Evolutionary conservation across 2,113 vertebrate genomes (phyloP).

Genomic region (Rafetus swinhoei): DNA sequence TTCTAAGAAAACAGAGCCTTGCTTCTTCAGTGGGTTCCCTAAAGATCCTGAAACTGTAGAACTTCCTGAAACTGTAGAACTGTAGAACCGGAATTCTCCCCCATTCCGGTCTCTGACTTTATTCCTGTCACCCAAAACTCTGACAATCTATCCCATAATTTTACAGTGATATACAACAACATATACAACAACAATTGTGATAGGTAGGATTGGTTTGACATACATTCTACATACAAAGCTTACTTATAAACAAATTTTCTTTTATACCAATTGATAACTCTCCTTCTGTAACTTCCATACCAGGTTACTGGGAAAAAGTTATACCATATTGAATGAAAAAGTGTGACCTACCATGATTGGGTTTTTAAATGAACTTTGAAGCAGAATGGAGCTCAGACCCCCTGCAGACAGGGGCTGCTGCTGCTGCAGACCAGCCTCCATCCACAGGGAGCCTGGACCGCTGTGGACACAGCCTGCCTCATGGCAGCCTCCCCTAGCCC

Average conservation of each 20-base stretch:
- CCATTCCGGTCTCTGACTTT: neutral
- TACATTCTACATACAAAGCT: constrained; percentile 5
- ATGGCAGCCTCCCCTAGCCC: too few relatives aligned
- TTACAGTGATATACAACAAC: neutral
- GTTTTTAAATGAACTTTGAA: neutral
- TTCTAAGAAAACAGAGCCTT: neutral
- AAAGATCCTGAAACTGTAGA: fast-evolving
- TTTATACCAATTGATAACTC: constrained; percentile 20
- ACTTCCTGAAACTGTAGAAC: neutral
- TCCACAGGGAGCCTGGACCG: too few relatives aligned
- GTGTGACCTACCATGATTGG: neutral
- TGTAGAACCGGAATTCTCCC: neutral
- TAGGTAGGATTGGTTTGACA: constrained; percentile 21
- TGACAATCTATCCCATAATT: neutral
- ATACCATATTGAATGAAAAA: neutral
- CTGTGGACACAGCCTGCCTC: too few relatives aligned
- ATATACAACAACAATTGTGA: neutral
- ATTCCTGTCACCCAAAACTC: neutral
- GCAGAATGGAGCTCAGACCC: neutral
- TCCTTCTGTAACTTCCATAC: neutral
- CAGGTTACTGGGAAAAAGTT: neutral
- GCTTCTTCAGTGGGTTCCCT: fast-evolving
- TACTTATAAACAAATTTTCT: neutral
- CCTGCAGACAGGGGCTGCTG: too few relatives aligned
- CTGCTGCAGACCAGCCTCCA: too few relatives aligned